Conservation (phyloP, 2,888 invertebrate genomes). For the Drosophila multiciliata region DNA sequence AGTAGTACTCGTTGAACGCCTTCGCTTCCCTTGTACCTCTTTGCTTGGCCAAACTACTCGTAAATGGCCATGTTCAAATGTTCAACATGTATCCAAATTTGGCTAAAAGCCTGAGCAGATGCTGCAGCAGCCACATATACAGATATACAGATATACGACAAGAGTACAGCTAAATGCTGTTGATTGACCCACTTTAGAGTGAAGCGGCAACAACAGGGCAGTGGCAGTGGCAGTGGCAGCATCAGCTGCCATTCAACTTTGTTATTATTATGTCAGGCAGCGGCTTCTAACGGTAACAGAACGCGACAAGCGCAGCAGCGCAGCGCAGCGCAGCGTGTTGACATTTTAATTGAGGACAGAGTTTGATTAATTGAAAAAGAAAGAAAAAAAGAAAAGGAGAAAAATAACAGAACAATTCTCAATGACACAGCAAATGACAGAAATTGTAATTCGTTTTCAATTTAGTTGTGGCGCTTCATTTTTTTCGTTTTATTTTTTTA, state of each 20-base stretch:
- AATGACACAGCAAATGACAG: conserved; percentile 48
- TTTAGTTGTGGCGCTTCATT: conserved; percentile 26
- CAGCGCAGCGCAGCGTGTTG: conserved; percentile 41
- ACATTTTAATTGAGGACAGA: conserved; percentile 74
- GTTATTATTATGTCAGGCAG: conserved; percentile 68
- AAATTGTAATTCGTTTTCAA: conserved; percentile 41
- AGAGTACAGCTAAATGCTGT: conserved; percentile 66
- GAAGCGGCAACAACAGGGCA: conserved; percentile 36
- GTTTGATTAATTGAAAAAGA: conserved; percentile 60
- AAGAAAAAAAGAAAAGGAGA: conserved; percentile 33
- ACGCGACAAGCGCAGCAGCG: conserved; percentile 1
- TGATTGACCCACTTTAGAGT: conserved; percentile 71
- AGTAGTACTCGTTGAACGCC: conserved; percentile 20
- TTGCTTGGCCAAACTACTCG: conserved; percentile 36
- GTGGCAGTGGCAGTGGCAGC: conserved; percentile 20
- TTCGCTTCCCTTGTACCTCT: neutral
- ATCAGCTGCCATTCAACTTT: conserved; percentile 24
- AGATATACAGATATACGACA: conserved; percentile 50
- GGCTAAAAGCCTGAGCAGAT: conserved; percentile 55
- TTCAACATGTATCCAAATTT: conserved; percentile 50
- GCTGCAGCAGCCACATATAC: conserved; percentile 37
- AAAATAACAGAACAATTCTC: conserved; percentile 34
- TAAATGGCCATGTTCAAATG: conserved; percentile 71
- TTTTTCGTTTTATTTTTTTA: neutral
- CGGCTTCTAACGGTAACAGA: conserved; percentile 40